These are phyloP conservation scores for Gobio gobio DNA, from an alignment of 2,113 vertebrate species.

Conservation along the genomic window DNA sequence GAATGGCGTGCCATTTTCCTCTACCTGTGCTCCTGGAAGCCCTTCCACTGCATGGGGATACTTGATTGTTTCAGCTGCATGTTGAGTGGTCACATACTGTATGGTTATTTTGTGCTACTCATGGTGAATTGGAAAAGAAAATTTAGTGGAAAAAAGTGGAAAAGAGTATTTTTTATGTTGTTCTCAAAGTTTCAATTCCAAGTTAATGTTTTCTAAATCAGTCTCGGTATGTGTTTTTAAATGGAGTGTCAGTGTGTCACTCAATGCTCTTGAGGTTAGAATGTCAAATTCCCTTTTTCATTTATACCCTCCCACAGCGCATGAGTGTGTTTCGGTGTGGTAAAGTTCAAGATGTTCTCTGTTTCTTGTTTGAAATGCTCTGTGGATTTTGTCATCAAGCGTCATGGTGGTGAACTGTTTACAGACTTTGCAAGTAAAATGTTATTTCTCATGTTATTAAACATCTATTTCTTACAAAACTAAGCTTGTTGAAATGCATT, in stretches of 20 bases:
- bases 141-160: conserved; percentile 52
- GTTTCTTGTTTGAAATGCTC: conserved; percentile 72
- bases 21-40: conserved; percentile 51
- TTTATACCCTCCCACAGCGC: conserved; percentile 77
- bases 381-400: conserved; percentile 78
- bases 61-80: conserved; percentile 82
- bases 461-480: conserved; percentile 68
- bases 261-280: conserved; percentile 65
- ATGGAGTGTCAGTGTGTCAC: conserved; percentile 70
- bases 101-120: conserved; percentile 66
- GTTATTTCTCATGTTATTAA: conserved; percentile 73
- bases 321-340: conserved; percentile 81
- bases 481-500: neutral
- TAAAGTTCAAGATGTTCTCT: conserved; percentile 62
- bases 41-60: conserved; percentile 69
- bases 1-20: conserved; percentile 49
- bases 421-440: conserved; percentile 77
- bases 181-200: conserved; percentile 61
- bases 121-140: conserved; percentile 53
- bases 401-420: conserved; percentile 83
- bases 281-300: neutral
- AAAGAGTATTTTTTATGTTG: conserved; percentile 65
- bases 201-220: conserved; percentile 69
- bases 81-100: conserved; percentile 76
- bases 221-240: conserved; percentile 71